These are phyloP conservation scores for Onthophagus sagittarius DNA, from an alignment of 2,888 invertebrate genomes.

Conservation along the genomic window DNA sequence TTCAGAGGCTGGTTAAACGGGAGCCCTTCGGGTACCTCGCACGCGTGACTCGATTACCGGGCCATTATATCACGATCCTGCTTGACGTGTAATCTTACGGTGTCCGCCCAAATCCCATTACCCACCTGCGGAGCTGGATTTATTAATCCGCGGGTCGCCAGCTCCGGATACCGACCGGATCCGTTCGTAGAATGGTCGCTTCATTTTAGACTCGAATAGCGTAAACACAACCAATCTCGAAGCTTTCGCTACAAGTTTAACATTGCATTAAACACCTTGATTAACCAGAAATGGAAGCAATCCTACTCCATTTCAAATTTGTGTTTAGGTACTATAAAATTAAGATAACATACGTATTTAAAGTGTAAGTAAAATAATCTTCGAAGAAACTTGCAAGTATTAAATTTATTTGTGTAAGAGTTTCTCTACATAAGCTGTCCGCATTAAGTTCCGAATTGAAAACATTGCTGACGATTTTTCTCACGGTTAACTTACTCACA, in stretches of 20 bases:
- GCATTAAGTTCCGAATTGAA: neutral
- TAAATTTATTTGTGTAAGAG: neutral
- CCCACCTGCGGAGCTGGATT: conserved; percentile 40
- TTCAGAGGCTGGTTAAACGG: neutral
- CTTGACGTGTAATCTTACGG: conserved; percentile 47
- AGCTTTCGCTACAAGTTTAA: neutral
- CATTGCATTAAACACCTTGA: neutral
- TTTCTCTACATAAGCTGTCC: neutral
- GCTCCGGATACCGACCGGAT: neutral
- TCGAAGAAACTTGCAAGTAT: too few relatives aligned
- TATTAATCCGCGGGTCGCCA: conserved; percentile 1
- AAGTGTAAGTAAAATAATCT: too few relatives aligned
- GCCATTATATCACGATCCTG: conserved; percentile 47
- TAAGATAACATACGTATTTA: too few relatives aligned
- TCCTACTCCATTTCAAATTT: too few relatives aligned
- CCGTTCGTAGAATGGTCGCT: neutral
- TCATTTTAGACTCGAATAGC: neutral
- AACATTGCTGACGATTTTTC: neutral
- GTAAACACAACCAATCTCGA: neutral
- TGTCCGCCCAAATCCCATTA: conserved; percentile 38
- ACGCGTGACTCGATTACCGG: conserved; percentile 47
- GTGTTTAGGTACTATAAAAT: too few relatives aligned
- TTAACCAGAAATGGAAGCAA: neutral
- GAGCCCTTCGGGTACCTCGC: conserved; percentile 21
- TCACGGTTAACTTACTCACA: neutral